Percentiles rank a stretch among this genome's conserved stretches.
These are phyloP conservation scores for Drosophila tripunctata DNA, from an alignment of 2,888 invertebrate genomes.

Conservation along the genomic window DNA sequence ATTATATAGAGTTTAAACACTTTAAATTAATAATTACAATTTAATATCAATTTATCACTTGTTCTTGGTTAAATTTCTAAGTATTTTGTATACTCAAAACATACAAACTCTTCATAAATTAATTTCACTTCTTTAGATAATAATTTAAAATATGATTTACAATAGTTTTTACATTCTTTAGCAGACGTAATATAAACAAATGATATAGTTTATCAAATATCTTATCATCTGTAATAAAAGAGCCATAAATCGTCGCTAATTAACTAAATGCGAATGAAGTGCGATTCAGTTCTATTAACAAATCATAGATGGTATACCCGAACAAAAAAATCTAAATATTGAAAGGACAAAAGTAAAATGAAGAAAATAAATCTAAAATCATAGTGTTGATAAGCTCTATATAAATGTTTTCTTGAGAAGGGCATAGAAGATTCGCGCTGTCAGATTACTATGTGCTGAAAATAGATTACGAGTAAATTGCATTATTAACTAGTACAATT, in stretches of 20 bases:
- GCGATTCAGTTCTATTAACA: background rate
- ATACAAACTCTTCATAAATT: no score
- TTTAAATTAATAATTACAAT: no score
- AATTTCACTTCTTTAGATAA: no score
- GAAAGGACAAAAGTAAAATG: background rate
- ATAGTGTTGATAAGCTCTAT: background rate
- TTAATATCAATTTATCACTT: no score
- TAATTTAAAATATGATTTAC: no score
- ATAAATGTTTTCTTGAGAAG: background rate
- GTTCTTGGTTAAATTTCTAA: no score
- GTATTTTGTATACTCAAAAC: no score
- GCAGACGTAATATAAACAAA: no score
- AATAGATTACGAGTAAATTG: constrained; percentile 26
- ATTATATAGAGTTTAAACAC: no score
- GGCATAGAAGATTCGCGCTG: constrained; percentile 7
- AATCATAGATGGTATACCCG: background rate
- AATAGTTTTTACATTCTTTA: no score
- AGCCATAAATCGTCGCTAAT: background rate
- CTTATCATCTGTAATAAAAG: constrained; percentile 25
- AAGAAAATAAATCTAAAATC: background rate
- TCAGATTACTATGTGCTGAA: background rate
- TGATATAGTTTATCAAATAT: background rate
- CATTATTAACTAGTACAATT: constrained; percentile 30
- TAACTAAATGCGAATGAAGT: background rate
- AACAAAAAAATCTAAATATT: background rate